Base-by-base conservation (phyloP, 2,797 vertebrate genomes). In the Orientallactaga sibirica region DNA sequence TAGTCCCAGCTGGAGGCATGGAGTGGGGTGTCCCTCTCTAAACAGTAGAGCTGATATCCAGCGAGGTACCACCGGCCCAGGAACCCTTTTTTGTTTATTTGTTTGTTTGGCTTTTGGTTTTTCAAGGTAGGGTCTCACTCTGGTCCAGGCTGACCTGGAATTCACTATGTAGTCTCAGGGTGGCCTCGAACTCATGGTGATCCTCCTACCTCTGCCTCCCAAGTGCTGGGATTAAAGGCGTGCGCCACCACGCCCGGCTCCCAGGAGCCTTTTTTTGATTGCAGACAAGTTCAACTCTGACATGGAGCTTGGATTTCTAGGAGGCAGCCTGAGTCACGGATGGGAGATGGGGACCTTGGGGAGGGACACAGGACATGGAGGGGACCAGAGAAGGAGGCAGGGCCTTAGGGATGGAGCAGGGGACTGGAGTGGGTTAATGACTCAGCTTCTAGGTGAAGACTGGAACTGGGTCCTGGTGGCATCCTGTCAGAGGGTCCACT, bases 241-340 rank as follows among this genome's bases (percentile, higher is more conserved):
- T 37, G 33, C 33, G 33, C 33, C 33, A 37, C 33, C 33, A 37
- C 33, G 33, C 33, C 33, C 33, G 33, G 33, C 33, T 37, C 10
- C 1, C 2, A 55, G 25, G 55, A 33, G 48, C 29, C 2, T 27
- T 24, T 12, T 12, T 48, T 58, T 48, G 78, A 91, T 33, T 25
- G 4, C 1, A 33, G 22, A n/a, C 1, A 33, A 48, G n/a, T 29
- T 43, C 7, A 4, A 0, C 1, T 18, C 20, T 1, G 11, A 19
- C 37, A 11, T 25, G 19, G 22, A 5, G 2, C 7, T n/a, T 62
- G 67, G 3, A 73, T 37, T 33, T 0, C 29, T 24, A 70, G 75
- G 92, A 82, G 33, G 48, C 87, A 88, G 71, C 48, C 55, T 1
- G 62, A 61, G 24, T 62, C 4, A 0, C 61, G 33, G 66, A 61